Evolutionary conservation across 30 jellyfish, hydroid and myxozoan species (phyloP).

Genomic region (Euphysa ruthae): DNA sequence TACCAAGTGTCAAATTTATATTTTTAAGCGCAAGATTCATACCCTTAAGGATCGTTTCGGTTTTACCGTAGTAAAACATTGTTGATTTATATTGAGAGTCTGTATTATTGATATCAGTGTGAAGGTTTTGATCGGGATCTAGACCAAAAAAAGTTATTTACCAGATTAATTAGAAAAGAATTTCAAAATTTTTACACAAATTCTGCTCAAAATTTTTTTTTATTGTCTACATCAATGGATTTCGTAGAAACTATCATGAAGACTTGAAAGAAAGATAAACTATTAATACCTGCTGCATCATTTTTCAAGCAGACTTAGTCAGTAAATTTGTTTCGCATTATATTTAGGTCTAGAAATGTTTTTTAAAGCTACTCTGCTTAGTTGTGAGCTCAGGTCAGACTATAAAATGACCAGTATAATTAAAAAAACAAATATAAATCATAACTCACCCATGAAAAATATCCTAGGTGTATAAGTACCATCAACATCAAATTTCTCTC

Average conservation of each 20-base stretch:
- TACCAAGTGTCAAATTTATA: constrained; percentile 56
- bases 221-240: no score
- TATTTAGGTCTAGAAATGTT: no score
- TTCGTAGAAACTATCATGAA: no score
- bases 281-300: no score
- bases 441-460: constrained; percentile 45
- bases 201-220: no score
- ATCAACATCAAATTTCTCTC: constrained; percentile 68
- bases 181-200: no score
- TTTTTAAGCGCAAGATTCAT: constrained; percentile 64
- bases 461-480: constrained; percentile 93
- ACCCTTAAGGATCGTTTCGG: constrained; percentile 54
- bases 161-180: no score
- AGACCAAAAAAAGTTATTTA: background rate
- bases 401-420: background rate
- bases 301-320: no score
- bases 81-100: constrained; percentile 43
- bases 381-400: no score
- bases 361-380: no score
- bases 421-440: background rate
- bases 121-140: constrained; percentile 72
- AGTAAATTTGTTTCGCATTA: no score
- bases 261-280: no score
- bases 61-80: constrained; percentile 56
- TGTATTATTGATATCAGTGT: constrained; percentile 69